Conservation (phyloP, 2,113 vertebrate genomes). For the Vanacampus margaritifer region DNA sequence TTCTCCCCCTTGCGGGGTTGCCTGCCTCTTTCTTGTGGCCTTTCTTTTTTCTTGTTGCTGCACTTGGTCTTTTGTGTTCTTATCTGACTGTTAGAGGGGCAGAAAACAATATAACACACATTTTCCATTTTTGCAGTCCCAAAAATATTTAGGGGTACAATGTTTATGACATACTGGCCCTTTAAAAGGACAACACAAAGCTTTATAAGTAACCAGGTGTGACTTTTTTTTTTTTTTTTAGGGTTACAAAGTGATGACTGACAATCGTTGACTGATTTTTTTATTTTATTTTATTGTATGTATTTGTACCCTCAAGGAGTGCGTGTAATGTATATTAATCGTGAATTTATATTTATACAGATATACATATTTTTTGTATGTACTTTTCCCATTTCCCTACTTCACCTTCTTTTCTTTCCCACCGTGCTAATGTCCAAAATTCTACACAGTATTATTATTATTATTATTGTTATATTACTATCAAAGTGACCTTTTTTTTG, state of each 20-base stretch:
- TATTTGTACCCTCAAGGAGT: slow-evolving; percentile 67
- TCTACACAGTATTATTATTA: slow-evolving; percentile 72
- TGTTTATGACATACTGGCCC: slow-evolving; percentile 30
- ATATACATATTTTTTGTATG: slow-evolving; percentile 77
- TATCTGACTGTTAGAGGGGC: background rate
- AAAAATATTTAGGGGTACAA: background rate
- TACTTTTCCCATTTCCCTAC: slow-evolving; percentile 46
- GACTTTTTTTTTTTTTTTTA: slow-evolving; percentile 41
- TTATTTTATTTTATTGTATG: slow-evolving; percentile 56
- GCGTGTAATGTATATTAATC: slow-evolving; percentile 70
- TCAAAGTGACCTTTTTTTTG: slow-evolving; percentile 67
- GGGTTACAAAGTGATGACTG: slow-evolving; percentile 64
- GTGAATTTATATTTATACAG: slow-evolving; percentile 79
- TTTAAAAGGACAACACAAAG: slow-evolving; percentile 41
- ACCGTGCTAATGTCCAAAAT: slow-evolving; percentile 67
- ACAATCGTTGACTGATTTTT: slow-evolving; percentile 70
- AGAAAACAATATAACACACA: background rate
- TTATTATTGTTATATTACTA: background rate
- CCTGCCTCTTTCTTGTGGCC: slow-evolving; percentile 1
- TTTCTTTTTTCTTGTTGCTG: slow-evolving; percentile 10
- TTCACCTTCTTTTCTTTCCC: slow-evolving; percentile 31
- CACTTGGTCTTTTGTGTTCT: background rate
- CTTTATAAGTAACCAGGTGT: slow-evolving; percentile 50
- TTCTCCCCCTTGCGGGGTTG: no score
- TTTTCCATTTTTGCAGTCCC: background rate